phyloP scores from a whole-genome alignment of 2,888 invertebrate species.

The Eupithecia tripunctaria region DNA sequence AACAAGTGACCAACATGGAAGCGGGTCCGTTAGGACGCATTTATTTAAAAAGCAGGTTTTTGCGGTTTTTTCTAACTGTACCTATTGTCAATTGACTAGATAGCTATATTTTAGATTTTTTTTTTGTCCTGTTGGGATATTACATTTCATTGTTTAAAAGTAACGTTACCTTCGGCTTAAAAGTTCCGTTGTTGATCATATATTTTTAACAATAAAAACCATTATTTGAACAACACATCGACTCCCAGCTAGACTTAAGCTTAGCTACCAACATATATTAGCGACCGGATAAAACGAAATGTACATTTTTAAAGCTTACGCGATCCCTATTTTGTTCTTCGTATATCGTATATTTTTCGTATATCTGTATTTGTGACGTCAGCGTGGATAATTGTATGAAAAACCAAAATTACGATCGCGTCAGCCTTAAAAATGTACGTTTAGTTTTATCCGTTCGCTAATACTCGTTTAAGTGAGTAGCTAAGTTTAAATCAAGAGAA shows the following conservation, averaged over 20 bases:
- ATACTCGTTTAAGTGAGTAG: no score
- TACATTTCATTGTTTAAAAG: no score
- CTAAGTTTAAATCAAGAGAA: neutral
- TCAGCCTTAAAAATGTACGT: no score
- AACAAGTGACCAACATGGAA: conserved; percentile 61
- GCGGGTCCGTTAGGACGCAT: conserved; percentile 59
- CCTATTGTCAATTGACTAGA: conserved; percentile 1
- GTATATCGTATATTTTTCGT: no score
- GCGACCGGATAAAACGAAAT: neutral
- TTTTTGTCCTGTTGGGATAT: no score
- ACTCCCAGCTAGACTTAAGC: neutral
- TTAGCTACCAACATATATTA: neutral
- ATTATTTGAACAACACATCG: neutral
- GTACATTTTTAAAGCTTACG: no score
- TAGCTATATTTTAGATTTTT: neutral
- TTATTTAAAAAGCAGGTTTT: conserved; percentile 21
- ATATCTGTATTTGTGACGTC: no score
- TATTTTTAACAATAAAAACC: neutral
- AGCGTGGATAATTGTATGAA: no score
- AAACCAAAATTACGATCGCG: neutral
- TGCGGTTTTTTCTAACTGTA: neutral
- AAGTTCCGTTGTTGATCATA: neutral
- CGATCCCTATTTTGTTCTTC: no score
- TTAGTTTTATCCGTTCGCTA: no score
- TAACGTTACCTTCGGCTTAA: neutral